A percentile compares a stretch with the other conserved stretches of the same genome.
phyloP scores from a whole-genome alignment of 1,140 invertebrate genomes.

The Goniozus legneri region DNA sequence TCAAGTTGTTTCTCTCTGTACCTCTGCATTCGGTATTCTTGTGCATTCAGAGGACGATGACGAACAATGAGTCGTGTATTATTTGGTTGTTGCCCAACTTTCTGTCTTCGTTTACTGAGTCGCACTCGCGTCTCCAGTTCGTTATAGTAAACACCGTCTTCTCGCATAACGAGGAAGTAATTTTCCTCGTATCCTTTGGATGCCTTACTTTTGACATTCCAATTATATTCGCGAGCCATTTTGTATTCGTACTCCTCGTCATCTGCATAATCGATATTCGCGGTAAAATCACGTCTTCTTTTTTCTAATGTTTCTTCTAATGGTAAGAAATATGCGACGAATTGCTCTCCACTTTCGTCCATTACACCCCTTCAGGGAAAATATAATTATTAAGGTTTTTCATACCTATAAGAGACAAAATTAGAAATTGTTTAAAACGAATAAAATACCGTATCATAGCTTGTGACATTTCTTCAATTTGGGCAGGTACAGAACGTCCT shows the following conservation, averaged over 20 bases:
- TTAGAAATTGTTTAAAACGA: conserved; percentile 6
- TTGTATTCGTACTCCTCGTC: conserved; percentile 93
- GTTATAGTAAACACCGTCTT: conserved; percentile 93
- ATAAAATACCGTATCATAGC: conserved; percentile 87
- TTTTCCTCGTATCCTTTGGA: conserved; percentile 98
- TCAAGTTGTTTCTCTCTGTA: conserved; percentile 84
- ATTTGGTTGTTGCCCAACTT: conserved; percentile 68
- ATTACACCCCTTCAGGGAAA: conserved; percentile 85
- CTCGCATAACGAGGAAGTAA: conserved; percentile 92
- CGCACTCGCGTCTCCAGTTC: conserved; percentile 94
- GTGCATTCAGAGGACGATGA: conserved; percentile 82
- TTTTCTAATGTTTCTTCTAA: conserved; percentile 89
- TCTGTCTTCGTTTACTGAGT: conserved; percentile 83
- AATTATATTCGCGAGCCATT: conserved; percentile 94
- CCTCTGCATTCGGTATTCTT: conserved; percentile 83
- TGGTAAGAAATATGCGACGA: conserved; percentile 97
- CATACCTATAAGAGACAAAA: no score
- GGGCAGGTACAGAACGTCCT: conserved; percentile 76
- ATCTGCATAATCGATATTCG: conserved; percentile 80
- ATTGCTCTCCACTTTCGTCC: conserved; percentile 97
- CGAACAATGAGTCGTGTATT: conserved; percentile 86
- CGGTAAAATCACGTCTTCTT: conserved; percentile 74
- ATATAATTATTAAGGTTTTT: conserved; percentile 20
- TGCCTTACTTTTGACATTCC: conserved; percentile 98
- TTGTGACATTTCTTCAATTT: conserved; percentile 97